phyloP scores from a whole-genome alignment of 2,113 vertebrate species.

The Pollimyrus isidori region DNA sequence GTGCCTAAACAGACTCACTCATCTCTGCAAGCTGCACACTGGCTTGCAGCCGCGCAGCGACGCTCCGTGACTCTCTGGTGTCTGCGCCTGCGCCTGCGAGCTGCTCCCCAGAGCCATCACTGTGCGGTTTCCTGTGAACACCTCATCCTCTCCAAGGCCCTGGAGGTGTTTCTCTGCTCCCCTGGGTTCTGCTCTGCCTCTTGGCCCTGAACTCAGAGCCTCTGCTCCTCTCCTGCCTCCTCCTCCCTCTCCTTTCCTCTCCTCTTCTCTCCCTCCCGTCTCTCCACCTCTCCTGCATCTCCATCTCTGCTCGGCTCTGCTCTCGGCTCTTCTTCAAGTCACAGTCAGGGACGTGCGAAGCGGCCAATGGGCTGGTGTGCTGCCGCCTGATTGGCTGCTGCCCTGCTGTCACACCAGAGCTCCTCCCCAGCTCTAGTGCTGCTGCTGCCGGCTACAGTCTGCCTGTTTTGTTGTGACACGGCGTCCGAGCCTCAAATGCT shows the following conservation, averaged over 20 bases:
- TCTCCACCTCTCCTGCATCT: not conserved
- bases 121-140: not conserved
- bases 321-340: not conserved
- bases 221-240: not conserved
- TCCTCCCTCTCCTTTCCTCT: not conserved
- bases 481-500: not conserved
- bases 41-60: not conserved
- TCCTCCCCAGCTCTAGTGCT: not conserved
- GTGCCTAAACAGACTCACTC: not conserved
- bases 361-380: not conserved
- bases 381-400: conserved; percentile 9
- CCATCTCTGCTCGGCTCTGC: not conserved
- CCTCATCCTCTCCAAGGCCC: not conserved
- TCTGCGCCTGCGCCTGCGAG: not conserved
- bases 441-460: not conserved
- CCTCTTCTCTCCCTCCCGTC: not conserved
- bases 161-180: not conserved
- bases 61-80: not conserved
- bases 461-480: conserved; percentile 2
- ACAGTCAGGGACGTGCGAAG: not conserved
- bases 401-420: not conserved
- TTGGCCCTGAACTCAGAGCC: not conserved
- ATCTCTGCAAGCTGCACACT: not conserved
- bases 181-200: not conserved
- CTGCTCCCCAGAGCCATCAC: not conserved